phyloP scores from a whole-genome alignment of 2,113 vertebrate genomes.

The Bettongia penicillata region DNA sequence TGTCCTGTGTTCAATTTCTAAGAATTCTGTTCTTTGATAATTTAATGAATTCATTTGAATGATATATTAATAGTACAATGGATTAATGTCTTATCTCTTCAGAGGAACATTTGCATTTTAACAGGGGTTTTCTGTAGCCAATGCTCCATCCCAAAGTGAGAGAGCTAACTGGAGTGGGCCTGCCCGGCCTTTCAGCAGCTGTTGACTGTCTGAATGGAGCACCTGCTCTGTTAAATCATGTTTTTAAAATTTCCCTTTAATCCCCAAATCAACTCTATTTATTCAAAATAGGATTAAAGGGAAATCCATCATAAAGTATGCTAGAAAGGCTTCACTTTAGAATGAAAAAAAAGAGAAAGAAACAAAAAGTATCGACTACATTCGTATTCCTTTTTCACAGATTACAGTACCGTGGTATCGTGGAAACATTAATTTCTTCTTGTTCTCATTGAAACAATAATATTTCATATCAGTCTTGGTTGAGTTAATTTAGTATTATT shows the following conservation, averaged over 20 bases:
- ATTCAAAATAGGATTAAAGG: constrained; percentile 16
- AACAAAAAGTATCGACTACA: neutral
- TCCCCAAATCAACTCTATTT: constrained; percentile 8
- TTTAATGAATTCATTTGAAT: neutral
- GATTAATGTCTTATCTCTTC: neutral
- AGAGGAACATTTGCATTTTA: constrained; percentile 8
- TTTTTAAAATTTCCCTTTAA: neutral
- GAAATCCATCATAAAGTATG: neutral
- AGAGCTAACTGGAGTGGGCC: neutral
- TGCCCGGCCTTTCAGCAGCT: neutral
- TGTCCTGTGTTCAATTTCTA: neutral
- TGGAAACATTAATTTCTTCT: neutral
- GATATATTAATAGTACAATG: neutral
- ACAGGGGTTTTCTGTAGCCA: constrained; percentile 5
- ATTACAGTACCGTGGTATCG: neutral
- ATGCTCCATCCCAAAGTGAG: neutral
- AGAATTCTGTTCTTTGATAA: neutral
- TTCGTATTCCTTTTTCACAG: neutral
- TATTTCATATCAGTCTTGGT: neutral
- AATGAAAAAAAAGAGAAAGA: neutral
- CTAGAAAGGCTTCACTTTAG: neutral
- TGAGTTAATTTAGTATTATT: neutral
- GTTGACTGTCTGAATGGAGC: neutral
- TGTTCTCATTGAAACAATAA: neutral
- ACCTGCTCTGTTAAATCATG: neutral